Base-by-base conservation (phyloP, 2,113 vertebrate species). In the Ciconia stormi region DNA sequence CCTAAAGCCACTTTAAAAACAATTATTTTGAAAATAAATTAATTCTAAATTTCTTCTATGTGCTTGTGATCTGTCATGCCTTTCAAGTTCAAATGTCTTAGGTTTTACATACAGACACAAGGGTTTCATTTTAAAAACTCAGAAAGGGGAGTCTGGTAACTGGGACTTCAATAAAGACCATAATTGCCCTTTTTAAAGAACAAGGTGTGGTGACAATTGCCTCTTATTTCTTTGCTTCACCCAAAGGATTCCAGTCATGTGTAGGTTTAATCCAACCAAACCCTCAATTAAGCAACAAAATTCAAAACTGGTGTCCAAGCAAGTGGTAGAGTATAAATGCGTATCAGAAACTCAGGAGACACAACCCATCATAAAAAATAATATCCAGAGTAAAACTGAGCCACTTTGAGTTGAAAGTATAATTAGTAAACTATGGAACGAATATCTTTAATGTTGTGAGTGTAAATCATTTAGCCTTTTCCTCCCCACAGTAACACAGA, bases 1-100 rank as follows among this genome's bases (percentile, higher is more conserved):
- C 46, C 52, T 83, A 83, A 83, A 90, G 23, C 16, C 19, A 59
- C 52, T 90, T 95, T 86, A 88, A 93, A 95, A 94, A 62, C 49
- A 90, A 94, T 92, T 92, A 73, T 73, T 96, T 78, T 91, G 79
- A 74, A 90, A 86, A 89, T 30, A 90, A 88, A 90, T 92, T 81
- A 78, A 59, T 80, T 85, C 18, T 53, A 50, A 85, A 77, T 77
- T 88, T n/a, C 17, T 72, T 90, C 58, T 55, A 19, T 66, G 32
- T 55, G 25, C 32, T 52, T 81, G 46, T 76, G 70, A 79, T 84
- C 70, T 90, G 19, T 50, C 71, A 80, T 36, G 71, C 42, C 66
- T 95, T 82, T 94, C 40, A 69, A 85, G 58, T 87, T 93, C 66
- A 82, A 56, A 67, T 70, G 53, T 46, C 84, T 69, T 61, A 53